Evolutionary conservation across 2,888 invertebrate genomes (phyloP), one percentile per base, ranked within the genome.

Genomic region (Argyresthia goedartella): DNA sequence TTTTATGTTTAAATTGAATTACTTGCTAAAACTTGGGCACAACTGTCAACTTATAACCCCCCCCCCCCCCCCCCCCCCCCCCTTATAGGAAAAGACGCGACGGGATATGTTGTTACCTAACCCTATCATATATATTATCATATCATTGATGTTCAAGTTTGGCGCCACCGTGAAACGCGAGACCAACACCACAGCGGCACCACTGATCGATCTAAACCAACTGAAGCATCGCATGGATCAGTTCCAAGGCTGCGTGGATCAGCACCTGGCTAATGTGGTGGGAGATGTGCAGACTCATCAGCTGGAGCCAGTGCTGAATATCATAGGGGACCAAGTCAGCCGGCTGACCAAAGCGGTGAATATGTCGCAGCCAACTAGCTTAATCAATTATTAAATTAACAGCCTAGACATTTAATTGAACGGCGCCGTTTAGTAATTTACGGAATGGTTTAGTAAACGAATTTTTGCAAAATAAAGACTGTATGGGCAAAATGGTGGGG

Each of bases 271-370:
- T 0, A 66, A 59, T 46, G 65, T 69, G 0, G 69, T 72, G 0
- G 71, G 65, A 1, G 73, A 78, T 10, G 68, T 81, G 15, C 73
- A 76, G 39, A 73, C 69, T 45, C 73, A 80, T 16, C 77, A 77
- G 54, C 54, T 84, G 15, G 71, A 78, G 52, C 84, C 84, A 0
- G 56, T 79, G 0, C 69, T 85, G 14, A 63, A 48, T 50, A 60
- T 71, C 10, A 56, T 82, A 25, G 79, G 80, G 1, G 81, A 82
- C 47, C 69, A 77, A 34, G 56, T 82, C 3, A 71, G 71, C 44
- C 71, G 71, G 54, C 65, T 82, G 16, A 70, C 76, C n/a, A 81
- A 71, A 66, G 77, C 71, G 61, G 81, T 81, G 61, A 65, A 67
- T 52, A 50, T 49, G 4, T 11, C 1, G 13, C 13, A 8, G 10